Evolutionary conservation across 2,113 vertebrate genomes (phyloP).

Genomic region (Cacatua alba): DNA sequence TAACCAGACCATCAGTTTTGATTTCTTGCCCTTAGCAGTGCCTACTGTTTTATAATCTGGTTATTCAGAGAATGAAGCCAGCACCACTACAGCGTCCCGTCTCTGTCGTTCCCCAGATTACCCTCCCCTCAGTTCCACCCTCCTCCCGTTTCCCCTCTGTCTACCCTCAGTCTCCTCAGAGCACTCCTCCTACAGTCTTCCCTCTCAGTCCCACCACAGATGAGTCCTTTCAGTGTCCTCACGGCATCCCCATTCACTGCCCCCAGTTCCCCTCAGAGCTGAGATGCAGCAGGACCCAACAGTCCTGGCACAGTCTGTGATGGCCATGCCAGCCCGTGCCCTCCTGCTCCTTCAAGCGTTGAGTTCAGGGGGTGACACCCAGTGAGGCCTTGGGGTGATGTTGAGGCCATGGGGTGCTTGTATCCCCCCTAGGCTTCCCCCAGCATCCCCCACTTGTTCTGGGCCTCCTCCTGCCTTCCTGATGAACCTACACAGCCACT

Average conservation of each 20-base stretch:
- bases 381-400: fast-evolving
- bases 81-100: neutral
- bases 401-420: neutral
- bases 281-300: neutral
- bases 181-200: neutral
- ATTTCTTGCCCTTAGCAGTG: neutral
- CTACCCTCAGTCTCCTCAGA: neutral
- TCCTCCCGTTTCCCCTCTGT: neutral
- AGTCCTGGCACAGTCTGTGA: fast-evolving
- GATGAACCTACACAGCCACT: neutral
- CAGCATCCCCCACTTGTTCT: neutral
- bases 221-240: fast-evolving
- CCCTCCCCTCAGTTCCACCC: neutral
- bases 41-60: neutral
- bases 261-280: neutral
- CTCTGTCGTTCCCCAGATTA: neutral
- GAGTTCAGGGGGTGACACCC: neutral
- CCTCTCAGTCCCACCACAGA: neutral
- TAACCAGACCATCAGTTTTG: neutral
- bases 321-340: neutral
- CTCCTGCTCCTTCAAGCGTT: neutral
- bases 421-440: neutral
- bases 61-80: neutral
- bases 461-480: neutral
- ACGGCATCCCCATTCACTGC: neutral